A percentile compares a stretch with the other conserved stretches of the same genome.
phyloP scores from a whole-genome alignment of 2,888 invertebrate genomes.

The Morpho helenor region DNA sequence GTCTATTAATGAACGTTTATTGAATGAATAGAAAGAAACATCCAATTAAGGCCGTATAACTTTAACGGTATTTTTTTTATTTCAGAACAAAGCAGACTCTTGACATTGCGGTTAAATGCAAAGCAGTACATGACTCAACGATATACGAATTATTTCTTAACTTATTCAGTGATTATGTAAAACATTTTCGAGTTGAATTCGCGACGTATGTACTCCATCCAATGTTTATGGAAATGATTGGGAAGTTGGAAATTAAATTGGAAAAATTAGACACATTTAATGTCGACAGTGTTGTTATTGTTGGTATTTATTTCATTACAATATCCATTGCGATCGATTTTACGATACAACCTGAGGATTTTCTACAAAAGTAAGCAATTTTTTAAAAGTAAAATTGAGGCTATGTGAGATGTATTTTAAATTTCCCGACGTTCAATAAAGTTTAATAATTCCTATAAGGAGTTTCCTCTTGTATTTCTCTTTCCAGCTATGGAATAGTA shows the following conservation, averaged over 20 bases:
- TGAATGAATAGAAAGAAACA: too few species aligned
- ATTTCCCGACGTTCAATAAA: too few species aligned
- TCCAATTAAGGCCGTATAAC: too few species aligned
- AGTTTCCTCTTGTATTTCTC: too few species aligned
- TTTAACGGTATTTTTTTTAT: slow-evolving; percentile 20
- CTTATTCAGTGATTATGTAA: slow-evolving; percentile 67
- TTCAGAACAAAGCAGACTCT: slow-evolving; percentile 66
- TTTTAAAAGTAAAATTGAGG: not conserved
- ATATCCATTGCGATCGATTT: slow-evolving; percentile 75
- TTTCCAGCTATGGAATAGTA: too few species aligned
- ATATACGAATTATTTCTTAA: slow-evolving; percentile 59
- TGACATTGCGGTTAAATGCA: slow-evolving; percentile 50
- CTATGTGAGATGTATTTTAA: not conserved
- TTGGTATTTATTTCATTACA: slow-evolving; percentile 81
- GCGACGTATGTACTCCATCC: slow-evolving; percentile 77
- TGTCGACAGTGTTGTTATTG: slow-evolving; percentile 75
- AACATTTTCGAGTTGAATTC: slow-evolving; percentile 83
- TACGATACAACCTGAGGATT: slow-evolving; percentile 68
- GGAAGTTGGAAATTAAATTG: slow-evolving; percentile 80
- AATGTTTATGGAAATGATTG: slow-evolving; percentile 77
- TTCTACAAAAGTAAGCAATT: slow-evolving; percentile 77
- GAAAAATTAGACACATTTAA: slow-evolving; percentile 74
- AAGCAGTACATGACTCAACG: slow-evolving; percentile 51
- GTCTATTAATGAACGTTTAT: too few species aligned
- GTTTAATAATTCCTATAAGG: too few species aligned